Base-by-base conservation (phyloP, 1,140 invertebrate genomes). In the Drosophila kikkawai region DNA sequence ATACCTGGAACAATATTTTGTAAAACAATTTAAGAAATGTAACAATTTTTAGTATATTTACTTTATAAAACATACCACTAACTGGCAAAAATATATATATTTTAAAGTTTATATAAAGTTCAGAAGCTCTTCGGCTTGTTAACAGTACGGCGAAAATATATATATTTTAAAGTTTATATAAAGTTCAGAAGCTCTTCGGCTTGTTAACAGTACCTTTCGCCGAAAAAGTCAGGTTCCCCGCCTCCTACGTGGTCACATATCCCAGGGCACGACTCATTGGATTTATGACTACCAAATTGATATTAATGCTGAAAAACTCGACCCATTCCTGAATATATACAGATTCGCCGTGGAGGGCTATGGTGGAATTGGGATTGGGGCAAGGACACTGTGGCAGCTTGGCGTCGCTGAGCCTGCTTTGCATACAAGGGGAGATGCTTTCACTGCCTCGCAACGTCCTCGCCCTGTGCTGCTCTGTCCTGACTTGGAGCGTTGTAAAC, bases 271-370 rank as follows among this genome's bases (percentile, higher is more conserved):
- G 82, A 71, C 59, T 75, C 84, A 82, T 82, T 82, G 85, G 84
- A 90, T 84, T 90, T 88, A 88, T 90, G 85, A 88, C 75, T 88
- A 79, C 85, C 70, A 83, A 88, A 90, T 90, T 90, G 85, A 88
- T 90, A 90, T 90, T 90, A 88, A 90, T 88, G 85, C 74, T 69
- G 48, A 76, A 65, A 84, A 90, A 84, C 66, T 84, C 65, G 65
- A 42, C 59, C 42, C 65, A 55, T 56, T 50, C 55, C 51, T 53
- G 64, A 60, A 82, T 74, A 67, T 13, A 61, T 17, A 56, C 51
- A n/a, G 51, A 75, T 19, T 47, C 22, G 9, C 39, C n/a, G 17
- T 41, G 12, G 13, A 19, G 26, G 47, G 17, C 22, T 8, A 15
- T 47, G 50, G 32, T 37, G 19, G 13, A 47, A 42, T 37, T 26